Conservation (phyloP, 1,140 invertebrate species). For the Dufourea novaeangliae region DNA sequence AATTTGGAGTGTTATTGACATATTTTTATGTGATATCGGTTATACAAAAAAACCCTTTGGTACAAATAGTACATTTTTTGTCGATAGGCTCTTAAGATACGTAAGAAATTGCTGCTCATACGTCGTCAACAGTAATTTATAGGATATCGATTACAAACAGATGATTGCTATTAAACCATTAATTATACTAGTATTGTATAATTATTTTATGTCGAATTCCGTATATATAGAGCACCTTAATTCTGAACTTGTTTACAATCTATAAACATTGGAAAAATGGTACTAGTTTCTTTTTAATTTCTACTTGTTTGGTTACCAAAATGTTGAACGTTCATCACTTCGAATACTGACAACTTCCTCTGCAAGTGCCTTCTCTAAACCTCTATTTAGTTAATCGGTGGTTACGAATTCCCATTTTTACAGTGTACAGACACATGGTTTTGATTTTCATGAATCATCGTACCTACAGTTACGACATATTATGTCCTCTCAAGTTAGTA, state of each 20-base stretch:
- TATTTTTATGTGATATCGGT: no score
- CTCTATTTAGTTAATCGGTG: no score
- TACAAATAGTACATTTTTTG: background rate
- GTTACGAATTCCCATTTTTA: no score
- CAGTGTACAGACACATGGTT: no score
- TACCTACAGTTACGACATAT: no score
- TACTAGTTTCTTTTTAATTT: background rate
- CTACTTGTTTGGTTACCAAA: background rate
- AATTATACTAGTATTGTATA: background rate
- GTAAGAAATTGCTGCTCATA: background rate
- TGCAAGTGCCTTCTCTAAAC: background rate
- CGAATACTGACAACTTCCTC: no score
- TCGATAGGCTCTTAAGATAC: background rate
- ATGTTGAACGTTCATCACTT: no score
- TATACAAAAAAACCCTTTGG: background rate
- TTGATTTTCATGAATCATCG: no score
- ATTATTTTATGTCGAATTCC: background rate
- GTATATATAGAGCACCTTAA: background rate
- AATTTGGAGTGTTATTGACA: no score
- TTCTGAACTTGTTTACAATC: background rate
- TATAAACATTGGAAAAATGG: background rate
- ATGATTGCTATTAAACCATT: constrained; percentile 7
- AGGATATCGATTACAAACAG: background rate
- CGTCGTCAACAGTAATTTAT: background rate
- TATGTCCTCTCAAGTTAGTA: no score